Percentiles rank a stretch among this genome's conserved stretches.
Evolutionary conservation across 2,797 vertebrate genomes (phyloP).

Genomic region (Mycteria americana): DNA sequence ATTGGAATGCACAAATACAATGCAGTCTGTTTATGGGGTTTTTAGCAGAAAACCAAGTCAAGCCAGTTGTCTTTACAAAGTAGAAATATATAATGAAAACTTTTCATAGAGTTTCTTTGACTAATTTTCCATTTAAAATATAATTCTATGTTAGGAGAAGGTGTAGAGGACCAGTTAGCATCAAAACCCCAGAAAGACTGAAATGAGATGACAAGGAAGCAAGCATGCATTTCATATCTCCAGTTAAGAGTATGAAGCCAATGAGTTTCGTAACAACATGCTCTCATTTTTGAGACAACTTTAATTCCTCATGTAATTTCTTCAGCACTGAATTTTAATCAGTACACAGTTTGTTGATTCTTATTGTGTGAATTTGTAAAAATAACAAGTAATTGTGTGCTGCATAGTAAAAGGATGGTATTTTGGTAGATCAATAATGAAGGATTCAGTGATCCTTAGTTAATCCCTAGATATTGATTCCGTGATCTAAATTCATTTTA

Average conservation of each 20-base stretch:
- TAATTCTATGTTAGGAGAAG: neutral
- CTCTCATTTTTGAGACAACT: neutral
- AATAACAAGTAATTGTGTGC: constrained; percentile 33
- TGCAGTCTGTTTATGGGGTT: neutral
- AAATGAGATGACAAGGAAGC: neutral
- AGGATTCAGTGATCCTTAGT: constrained; percentile 68
- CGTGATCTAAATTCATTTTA: constrained; percentile 69
- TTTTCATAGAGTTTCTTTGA: neutral
- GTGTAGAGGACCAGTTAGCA: neutral
- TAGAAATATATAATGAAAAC: neutral
- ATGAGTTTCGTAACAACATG: constrained; percentile 9
- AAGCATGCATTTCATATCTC: neutral
- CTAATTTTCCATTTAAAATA: neutral
- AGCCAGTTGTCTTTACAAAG: neutral
- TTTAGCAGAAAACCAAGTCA: neutral
- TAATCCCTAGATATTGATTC: constrained; percentile 65
- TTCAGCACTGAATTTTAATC: constrained; percentile 47
- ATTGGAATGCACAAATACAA: constrained; percentile 37
- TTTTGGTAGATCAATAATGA: constrained; percentile 63
- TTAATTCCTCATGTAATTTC: constrained; percentile 25
- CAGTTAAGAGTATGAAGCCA: neutral
- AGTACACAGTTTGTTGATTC: constrained; percentile 9
- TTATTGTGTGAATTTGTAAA: constrained; percentile 56
- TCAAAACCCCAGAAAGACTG: neutral
- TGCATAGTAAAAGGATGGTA: constrained; percentile 25